phyloP scores from a whole-genome alignment of 2,797 vertebrate genomes.

The Poeciliopsis paucimaculata region DNA sequence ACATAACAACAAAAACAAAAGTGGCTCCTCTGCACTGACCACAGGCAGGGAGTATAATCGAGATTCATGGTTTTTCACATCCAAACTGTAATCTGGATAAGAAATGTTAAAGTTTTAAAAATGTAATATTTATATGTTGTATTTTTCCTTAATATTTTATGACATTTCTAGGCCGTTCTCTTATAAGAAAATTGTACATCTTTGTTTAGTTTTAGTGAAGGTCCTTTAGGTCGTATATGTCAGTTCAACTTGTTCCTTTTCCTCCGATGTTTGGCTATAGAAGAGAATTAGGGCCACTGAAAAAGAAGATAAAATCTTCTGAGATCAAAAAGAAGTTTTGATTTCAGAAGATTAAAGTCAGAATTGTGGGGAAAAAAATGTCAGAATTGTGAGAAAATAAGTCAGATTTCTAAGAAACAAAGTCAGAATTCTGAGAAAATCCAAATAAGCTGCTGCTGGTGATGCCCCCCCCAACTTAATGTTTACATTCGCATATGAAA shows the following conservation, averaged over 20 bases:
- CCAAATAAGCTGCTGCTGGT: no score
- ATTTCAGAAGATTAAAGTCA: no score
- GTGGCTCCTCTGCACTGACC: background rate
- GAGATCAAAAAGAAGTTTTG: no score
- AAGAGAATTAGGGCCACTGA: no score
- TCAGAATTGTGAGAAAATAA: no score
- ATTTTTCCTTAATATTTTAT: background rate
- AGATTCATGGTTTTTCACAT: background rate
- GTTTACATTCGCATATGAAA: no score
- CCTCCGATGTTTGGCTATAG: background rate
- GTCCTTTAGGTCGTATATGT: background rate
- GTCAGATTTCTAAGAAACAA: no score
- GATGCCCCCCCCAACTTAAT: no score
- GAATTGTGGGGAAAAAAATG: no score
- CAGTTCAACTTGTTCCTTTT: background rate
- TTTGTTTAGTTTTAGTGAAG: background rate
- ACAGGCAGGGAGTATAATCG: background rate
- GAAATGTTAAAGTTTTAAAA: background rate
- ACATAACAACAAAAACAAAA: constrained; percentile 13
- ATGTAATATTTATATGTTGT: background rate
- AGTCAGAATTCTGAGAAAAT: no score
- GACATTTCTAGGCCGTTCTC: background rate
- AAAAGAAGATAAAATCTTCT: no score
- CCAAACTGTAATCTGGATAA: background rate
- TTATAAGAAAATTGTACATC: background rate